These are phyloP conservation scores for Hydroisotoma schaefferi DNA, from an alignment of 2,888 invertebrate species.

Conservation along the genomic window DNA sequence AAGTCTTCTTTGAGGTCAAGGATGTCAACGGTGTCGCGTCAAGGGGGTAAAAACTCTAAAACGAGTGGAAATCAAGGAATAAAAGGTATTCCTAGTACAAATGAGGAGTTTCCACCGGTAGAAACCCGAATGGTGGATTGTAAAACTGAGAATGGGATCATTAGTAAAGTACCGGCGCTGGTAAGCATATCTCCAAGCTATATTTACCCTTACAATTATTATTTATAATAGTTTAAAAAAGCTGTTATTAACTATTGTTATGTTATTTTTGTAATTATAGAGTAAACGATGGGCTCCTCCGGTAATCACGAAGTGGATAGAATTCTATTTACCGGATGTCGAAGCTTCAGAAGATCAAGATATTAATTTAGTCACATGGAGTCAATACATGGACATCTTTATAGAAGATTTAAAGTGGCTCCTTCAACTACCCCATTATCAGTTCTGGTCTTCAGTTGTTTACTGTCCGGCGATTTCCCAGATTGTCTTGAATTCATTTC, in stretches of 20 bases:
- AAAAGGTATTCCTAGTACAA: too few species aligned
- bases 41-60: too few species aligned
- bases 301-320: conserved; percentile 55
- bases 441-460: conserved; percentile 62
- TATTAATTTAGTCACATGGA: conserved; percentile 64
- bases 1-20: too few species aligned
- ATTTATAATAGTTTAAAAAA: not conserved
- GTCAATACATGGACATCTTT: conserved; percentile 59
- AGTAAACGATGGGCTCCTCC: conserved; percentile 60
- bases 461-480: conserved; percentile 63
- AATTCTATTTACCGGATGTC: conserved; percentile 58
- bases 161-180: conserved; percentile 61
- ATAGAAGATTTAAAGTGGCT: conserved; percentile 67
- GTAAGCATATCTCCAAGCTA: conserved; percentile 54
- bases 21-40: too few species aligned
- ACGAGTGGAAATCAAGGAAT: too few species aligned
- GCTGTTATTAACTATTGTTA: conserved; percentile 4
- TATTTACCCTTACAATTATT: not conserved
- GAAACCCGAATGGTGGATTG: conserved; percentile 35
- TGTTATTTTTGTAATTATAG: conserved; percentile 52
- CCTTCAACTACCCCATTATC: conserved; percentile 64
- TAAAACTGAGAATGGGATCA: conserved; percentile 53
- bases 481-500: conserved; percentile 64
- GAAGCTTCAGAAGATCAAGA: conserved; percentile 54
- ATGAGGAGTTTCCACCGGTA: conserved; percentile 14